phyloP scores from a whole-genome alignment of 2,113 vertebrate species.

The Pseudopipra pipra region DNA sequence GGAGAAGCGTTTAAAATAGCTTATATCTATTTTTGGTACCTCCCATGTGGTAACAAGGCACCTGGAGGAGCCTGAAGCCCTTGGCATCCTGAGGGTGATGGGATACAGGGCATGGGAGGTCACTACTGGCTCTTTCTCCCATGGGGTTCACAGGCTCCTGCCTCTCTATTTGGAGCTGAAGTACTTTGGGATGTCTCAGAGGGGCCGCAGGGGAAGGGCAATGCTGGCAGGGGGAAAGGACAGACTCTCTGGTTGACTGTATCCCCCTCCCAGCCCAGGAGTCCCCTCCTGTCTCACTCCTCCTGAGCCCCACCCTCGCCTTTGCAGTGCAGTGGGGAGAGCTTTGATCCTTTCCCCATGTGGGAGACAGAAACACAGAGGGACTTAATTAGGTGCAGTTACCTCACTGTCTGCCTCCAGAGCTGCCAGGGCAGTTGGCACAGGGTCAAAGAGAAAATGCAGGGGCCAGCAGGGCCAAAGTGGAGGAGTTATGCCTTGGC shows the following conservation, averaged over 20 bases:
- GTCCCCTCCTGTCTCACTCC: neutral
- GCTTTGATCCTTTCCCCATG: neutral
- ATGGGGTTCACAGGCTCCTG: neutral
- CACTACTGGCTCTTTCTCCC: neutral
- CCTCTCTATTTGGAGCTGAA: neutral
- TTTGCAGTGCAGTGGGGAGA: neutral
- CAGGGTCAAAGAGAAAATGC: neutral
- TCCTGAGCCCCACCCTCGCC: neutral
- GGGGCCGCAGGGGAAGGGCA: fast-evolving
- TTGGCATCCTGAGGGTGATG: neutral
- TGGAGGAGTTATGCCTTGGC: neutral
- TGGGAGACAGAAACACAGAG: neutral
- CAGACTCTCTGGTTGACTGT: neutral
- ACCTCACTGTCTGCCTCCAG: neutral
- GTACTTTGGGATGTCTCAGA: fast-evolving
- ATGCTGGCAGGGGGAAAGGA: neutral
- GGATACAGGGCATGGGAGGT: fast-evolving
- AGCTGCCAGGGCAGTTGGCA: neutral
- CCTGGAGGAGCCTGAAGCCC: neutral
- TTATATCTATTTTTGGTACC: neutral
- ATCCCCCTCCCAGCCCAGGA: neutral
- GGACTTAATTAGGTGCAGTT: slow-evolving; percentile 24
- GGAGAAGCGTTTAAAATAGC: neutral
- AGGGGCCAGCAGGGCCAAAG: neutral
- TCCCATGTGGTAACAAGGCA: neutral